Evolutionary conservation across 2,113 vertebrate genomes (phyloP).

Genomic region (Syngnathus scovelli): DNA sequence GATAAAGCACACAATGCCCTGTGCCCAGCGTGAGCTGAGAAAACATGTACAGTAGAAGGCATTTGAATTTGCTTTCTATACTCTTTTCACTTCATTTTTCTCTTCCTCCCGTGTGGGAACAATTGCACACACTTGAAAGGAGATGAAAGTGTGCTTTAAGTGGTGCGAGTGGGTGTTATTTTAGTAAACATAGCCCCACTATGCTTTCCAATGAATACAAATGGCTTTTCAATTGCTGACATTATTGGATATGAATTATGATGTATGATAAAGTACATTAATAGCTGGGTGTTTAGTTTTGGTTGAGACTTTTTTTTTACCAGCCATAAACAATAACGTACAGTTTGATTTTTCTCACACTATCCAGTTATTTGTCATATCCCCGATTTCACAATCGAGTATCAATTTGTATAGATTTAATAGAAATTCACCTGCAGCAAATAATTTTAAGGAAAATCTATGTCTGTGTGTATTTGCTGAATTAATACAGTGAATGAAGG

Average conservation of each 20-base stretch:
- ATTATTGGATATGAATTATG: constrained; percentile 14
- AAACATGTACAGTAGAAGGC: constrained; percentile 36
- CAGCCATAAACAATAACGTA: constrained; percentile 25
- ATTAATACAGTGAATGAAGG: neutral
- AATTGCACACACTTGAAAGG: constrained; percentile 41
- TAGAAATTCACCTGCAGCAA: neutral
- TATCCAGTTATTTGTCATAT: neutral
- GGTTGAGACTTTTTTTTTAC: constrained; percentile 4
- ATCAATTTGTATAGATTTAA: neutral
- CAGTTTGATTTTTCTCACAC: neutral
- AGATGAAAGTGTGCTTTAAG: constrained; percentile 29
- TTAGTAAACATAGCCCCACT: constrained; percentile 50
- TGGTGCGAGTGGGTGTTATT: constrained; percentile 30
- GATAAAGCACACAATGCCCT: constrained; percentile 62
- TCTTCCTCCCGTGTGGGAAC: constrained; percentile 32
- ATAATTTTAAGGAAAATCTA: neutral
- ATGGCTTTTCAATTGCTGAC: constrained; percentile 34
- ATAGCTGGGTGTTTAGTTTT: constrained; percentile 26
- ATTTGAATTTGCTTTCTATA: constrained; percentile 60
- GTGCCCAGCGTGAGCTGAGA: constrained; percentile 51
- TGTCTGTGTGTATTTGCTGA: neutral
- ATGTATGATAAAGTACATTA: constrained; percentile 21
- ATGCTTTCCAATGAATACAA: constrained; percentile 31
- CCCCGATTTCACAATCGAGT: neutral
- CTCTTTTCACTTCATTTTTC: constrained; percentile 41